Conservation (phyloP, 2,797 vertebrate species). For the Cheirogaleus major region DNA sequence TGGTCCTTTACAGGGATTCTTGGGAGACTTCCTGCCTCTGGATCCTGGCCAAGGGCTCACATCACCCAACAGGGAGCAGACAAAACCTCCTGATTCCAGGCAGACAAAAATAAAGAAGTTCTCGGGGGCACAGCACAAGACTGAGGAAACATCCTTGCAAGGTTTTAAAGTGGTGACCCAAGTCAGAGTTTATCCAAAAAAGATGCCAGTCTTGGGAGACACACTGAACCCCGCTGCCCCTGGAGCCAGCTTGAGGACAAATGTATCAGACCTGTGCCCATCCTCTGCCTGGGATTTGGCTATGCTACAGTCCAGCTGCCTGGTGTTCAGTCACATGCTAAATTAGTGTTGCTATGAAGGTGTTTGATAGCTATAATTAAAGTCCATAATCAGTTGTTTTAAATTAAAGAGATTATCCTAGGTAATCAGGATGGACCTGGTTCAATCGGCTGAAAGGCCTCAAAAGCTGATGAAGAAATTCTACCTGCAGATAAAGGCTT, state of each 20-base stretch:
- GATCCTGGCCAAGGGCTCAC: not conserved
- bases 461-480: not conserved
- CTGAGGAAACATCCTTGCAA: not conserved
- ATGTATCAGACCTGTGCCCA: not conserved
- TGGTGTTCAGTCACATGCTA: not conserved
- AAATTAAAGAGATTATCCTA: not conserved
- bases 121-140: not conserved
- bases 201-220: not conserved
- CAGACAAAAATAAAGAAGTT: not conserved
- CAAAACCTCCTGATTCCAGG: not conserved
- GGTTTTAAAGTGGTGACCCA: not conserved
- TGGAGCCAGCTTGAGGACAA: not conserved
- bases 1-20: fast-evolving
- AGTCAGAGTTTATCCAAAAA: not conserved
- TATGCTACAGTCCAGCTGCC: not conserved
- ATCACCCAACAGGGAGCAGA: not conserved
- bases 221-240: not conserved
- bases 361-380: not conserved
- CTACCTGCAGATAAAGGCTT: not conserved
- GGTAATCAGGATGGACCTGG: not conserved
- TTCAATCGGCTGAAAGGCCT: not conserved
- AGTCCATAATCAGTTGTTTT: not conserved
- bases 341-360: not conserved
- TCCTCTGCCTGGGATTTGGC: not conserved
- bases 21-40: not conserved